Evolutionary conservation across 35 echinoderm and acorn worm genomes (phyloP).

Genomic region (Diadema setosum): DNA sequence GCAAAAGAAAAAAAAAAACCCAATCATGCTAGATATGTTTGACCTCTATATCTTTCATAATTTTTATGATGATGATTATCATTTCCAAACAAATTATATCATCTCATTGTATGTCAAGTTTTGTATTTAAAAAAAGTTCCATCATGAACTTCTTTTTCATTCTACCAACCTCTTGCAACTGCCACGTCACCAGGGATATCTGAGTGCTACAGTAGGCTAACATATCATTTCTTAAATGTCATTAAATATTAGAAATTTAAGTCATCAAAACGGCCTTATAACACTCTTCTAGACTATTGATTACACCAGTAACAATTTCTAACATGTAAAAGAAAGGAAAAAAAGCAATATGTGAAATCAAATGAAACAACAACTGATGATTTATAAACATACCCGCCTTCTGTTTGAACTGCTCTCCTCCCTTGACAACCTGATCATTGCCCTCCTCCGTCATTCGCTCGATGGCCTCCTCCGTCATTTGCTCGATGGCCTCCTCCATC

Average conservation of each 20-base stretch:
- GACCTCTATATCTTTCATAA: neutral
- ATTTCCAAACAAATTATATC: neutral
- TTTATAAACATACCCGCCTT: neutral
- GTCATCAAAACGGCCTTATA: too few species aligned
- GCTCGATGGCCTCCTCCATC: neutral
- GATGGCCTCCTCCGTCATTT: neutral
- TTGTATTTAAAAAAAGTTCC: neutral
- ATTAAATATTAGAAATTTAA: neutral
- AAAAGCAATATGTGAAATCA: neutral
- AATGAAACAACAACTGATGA: neutral
- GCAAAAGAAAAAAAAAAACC: neutral
- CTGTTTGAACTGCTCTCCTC: neutral
- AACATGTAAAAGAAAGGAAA: neutral
- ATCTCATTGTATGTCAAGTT: neutral
- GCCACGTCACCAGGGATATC: too few species aligned
- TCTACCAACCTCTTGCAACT: neutral
- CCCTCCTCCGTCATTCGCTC: neutral
- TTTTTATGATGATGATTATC: neutral
- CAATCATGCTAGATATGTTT: neutral
- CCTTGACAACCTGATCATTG: neutral
- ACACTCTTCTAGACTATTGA: too few species aligned
- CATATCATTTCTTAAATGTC: neutral
- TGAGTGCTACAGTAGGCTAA: neutral
- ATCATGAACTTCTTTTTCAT: neutral
- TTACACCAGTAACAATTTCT: neutral